A percentile compares a stretch with the other conserved stretches of the same genome.
Evolutionary conservation across 53 echinoderm and acorn worm genomes (phyloP).

Genomic region (Echinarachnius parma): DNA sequence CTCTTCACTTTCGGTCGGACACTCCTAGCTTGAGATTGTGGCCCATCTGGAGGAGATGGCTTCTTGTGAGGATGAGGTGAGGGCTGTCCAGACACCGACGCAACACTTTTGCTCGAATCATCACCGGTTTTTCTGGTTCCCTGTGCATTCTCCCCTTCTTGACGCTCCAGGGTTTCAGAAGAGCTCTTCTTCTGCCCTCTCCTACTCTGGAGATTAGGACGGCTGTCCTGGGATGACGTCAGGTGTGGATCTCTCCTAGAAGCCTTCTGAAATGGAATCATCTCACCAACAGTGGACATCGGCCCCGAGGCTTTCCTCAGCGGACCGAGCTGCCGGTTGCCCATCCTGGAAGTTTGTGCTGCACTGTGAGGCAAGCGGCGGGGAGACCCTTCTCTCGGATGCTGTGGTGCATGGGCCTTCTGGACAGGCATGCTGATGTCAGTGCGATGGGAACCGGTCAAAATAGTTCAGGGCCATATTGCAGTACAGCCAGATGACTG

Average conservation of each 20-base stretch:
- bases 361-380: neutral
- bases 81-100: neutral
- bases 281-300: constrained; percentile 44
- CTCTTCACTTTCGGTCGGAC: constrained; percentile 23
- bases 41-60: neutral
- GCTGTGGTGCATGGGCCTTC: constrained; percentile 6
- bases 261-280: constrained; percentile 77
- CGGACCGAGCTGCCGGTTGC: constrained; percentile 14
- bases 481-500: too few species aligned
- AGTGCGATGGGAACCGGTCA: neutral
- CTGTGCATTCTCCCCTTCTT: neutral
- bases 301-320: constrained; percentile 30
- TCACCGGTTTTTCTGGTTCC: neutral
- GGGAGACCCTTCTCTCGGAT: neutral
- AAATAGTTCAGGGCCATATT: too few species aligned
- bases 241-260: constrained; percentile 45
- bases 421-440: constrained; percentile 11
- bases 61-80: neutral
- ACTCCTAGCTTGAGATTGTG: constrained; percentile 6
- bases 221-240: too few species aligned
- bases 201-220: neutral
- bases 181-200: neutral
- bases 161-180: neutral
- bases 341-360: neutral
- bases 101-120: neutral